Base-by-base conservation (phyloP, 2,888 invertebrate species). In the Caenorhabditis afra region DNA sequence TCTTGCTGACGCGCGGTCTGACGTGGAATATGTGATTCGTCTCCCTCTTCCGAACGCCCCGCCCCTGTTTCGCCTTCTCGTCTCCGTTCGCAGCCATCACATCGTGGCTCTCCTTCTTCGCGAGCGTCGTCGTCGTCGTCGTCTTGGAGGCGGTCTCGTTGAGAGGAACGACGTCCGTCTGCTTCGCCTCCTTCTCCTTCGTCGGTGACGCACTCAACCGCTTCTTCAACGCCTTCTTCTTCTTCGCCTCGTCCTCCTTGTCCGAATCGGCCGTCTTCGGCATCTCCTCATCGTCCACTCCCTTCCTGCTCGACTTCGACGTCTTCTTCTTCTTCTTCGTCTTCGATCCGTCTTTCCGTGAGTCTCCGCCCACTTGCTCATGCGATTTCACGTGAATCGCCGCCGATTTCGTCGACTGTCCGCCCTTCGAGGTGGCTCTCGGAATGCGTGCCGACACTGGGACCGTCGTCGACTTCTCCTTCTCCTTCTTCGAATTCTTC, bases 251-350 rank as follows among this genome's bases (percentile, higher is more conserved):
- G 29, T 29, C 29, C 29, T 29, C 57, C 14, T 44, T 67, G 3
- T 50, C 67, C 10, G 67, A 67, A 41, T 58, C 44, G 14, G 67
- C 67, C 7, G 67, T 67, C n/a, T 49, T 49, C n/a, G 67, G 67
- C 58, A 67, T 58, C 4, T 67, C 67, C 11, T 67, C 67, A 1
- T 22, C 29, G 11, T 67, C 67, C 20, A 29, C 49, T 35, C 16
- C 14, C 45, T 29, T 53, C 52, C 50, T 53, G 4, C 55, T 44
- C 20, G 29, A 22, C 45, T 14, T 22, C n/a, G 12, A 22, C 11
- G 29, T 5, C 7, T 29, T 29, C 29, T 29, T 7, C 29, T 7
- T 29, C 7, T 29, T 29, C 7, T 29, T 23, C 37, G 4, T 50
- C 50, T 0, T 12, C 20, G 14, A 39, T 11, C 11, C 35, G 20